Percentiles rank a stretch among this genome's conserved stretches.
These are phyloP conservation scores for Nyctereutes procyonoides DNA, from an alignment of 2,113 vertebrate species.

Conservation along the genomic window DNA sequence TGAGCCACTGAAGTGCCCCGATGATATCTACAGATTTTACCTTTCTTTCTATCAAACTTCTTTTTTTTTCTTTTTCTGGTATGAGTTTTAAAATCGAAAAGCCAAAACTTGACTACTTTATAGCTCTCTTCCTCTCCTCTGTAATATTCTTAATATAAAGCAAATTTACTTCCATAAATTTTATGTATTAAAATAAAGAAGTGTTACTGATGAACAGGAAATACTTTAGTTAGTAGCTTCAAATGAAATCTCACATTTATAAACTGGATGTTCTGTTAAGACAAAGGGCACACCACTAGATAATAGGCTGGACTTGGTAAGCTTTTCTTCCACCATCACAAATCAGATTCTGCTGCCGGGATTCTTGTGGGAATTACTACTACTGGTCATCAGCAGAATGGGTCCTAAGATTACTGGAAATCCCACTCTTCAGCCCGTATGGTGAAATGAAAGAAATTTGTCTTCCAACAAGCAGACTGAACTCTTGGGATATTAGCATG, in stretches of 20 bases:
- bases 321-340: background rate
- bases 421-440: background rate
- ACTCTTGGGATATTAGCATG: background rate
- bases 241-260: constrained; percentile 34
- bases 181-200: background rate
- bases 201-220: background rate
- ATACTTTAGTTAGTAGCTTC: background rate
- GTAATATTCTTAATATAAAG: background rate
- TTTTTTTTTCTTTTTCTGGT: background rate
- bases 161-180: background rate
- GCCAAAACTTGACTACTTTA: background rate
- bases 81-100: constrained; percentile 18
- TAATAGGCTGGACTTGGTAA: background rate
- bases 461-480: background rate
- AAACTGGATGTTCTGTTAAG: background rate
- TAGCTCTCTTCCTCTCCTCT: background rate
- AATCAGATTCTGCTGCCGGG: background rate
- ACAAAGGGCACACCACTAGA: background rate
- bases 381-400: background rate
- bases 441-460: background rate
- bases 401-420: background rate
- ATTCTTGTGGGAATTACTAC: background rate
- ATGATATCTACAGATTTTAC: background rate
- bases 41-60: background rate
- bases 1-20: too few relatives aligned